Evolutionary conservation across 2,797 vertebrate species (phyloP), one percentile per base, ranked within the genome.

Genomic region (Acanthopagrus latus): DNA sequence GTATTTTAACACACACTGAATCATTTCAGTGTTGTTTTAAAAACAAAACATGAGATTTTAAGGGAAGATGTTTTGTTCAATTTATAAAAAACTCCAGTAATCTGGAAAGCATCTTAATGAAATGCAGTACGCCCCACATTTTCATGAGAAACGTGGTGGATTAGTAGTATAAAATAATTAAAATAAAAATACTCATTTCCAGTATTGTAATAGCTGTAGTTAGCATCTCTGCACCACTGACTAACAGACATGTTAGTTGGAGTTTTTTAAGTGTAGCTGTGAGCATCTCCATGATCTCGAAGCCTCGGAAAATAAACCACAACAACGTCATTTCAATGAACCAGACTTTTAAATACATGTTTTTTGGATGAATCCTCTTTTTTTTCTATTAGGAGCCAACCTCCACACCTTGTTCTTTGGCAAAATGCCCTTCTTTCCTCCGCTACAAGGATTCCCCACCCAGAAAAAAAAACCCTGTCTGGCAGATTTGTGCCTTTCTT

Each of bases 401-500:
- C 71, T 85, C 69, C 51, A 74, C 74, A 81, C 79, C 82, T 78
- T 76, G 62, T 64, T 84, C 78, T 78, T 50, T 80, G 65, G 79
- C 82, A 82, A 52, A 64, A 69, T 72, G 74, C 81, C 85, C 67
- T 70, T 73, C 80, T 74, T 41, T 63, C 62, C 60, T 81, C 79
- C 20, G 71, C 82, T 85, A 78, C 64, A 33, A 84, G 87, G 80
- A 77, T 67, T 85, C 81, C 82, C 76, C 79, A 66, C 83, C 81
- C 88, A 84, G 83, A 90, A 86, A 33, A 33, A 38, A 38, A 38
- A 90, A 74, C 76, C 76, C 74, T 51, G 87, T 74, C 83, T 86
- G 84, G 85, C 85, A 92, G 92, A 94, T 94, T 91, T 93, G 88
- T 91, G 78, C 89, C 87, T 89, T 92, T 92, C 89, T 91, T 92